Evolutionary conservation across 2,888 invertebrate species (phyloP), one percentile per base, ranked within the genome.

Genomic region (Allophyes oxyacanthae): DNA sequence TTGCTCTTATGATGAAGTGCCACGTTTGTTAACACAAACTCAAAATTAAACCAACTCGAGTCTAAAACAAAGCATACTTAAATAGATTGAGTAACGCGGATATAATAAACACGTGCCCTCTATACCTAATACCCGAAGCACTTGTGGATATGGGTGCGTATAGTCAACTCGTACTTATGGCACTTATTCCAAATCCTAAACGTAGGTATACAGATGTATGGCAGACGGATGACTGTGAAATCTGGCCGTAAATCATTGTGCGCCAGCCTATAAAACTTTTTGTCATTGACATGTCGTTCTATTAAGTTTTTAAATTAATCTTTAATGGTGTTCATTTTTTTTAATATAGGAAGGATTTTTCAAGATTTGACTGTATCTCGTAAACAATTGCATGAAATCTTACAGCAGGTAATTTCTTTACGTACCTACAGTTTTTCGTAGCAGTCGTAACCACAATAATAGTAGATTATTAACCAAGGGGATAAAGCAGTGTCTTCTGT

Each of bases 191-290:
- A 71, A 64, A 69, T 72, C 60, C 59, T 72, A 60, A 66, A 60
- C 73, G 54, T 73, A n/a, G n/a, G n/a, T n/a, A 66, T 71, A 74
- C 78, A 79, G 66, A 77, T 78, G 78, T 76, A 75, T 60, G 61
- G 62, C 64, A 38, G 76, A 65, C 78, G 79, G 75, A 74, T 78
- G 84, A 74, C 87, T 86, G 84, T 88, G 85, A 89, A 89, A 90
- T 90, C 85, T 81, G 82, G 84, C 65, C 71, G 78, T 91, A 91
- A 91, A 91, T 91, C 91, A 91, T 81, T 76, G 71, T 68, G 72
- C 70, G 79, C 75, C 65, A 75, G 79, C 75, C 86, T 82, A 87
- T 90, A 88, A 90, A 90, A 87, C 84, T 90, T 90, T 90, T 89
- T 90, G 89, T 90, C 86, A 80, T 70, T 61, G 65, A 71, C 76